These are phyloP conservation scores for Tinamus guttatus DNA, from an alignment of 2,113 vertebrate species.

Conservation along the genomic window DNA sequence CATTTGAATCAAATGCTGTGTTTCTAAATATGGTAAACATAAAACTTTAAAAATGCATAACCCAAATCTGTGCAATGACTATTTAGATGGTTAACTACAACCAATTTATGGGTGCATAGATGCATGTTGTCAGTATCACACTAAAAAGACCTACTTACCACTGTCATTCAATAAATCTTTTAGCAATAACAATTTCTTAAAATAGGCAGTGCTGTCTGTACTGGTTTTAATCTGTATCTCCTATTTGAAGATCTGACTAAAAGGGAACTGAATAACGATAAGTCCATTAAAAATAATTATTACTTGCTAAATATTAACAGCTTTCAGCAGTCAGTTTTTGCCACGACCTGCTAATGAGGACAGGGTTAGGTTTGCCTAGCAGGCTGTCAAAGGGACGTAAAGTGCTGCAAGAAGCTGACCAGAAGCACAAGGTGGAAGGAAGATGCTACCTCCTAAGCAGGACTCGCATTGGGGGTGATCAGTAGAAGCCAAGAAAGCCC, in stretches of 20 bases:
- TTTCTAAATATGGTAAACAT: not conserved
- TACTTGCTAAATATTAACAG: not conserved
- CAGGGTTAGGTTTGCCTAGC: not conserved
- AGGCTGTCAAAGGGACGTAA: not conserved
- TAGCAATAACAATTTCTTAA: not conserved
- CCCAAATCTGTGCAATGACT: not conserved
- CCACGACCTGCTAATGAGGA: not conserved
- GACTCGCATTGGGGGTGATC: not conserved
- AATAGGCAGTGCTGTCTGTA: not conserved
- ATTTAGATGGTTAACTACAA: not conserved
- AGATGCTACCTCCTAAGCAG: not conserved
- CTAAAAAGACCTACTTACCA: not conserved
- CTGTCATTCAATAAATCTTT: not conserved
- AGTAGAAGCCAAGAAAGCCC: not conserved
- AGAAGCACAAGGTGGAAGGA: not conserved
- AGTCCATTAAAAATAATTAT: not conserved
- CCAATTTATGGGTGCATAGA: not conserved
- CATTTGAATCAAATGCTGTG: not conserved
- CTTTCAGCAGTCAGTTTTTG: not conserved
- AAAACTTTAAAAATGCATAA: not conserved
- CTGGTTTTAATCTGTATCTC: not conserved
- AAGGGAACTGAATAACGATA: not conserved
- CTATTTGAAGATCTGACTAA: not conserved
- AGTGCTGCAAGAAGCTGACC: not conserved
- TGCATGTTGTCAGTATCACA: not conserved